These are phyloP conservation scores for Panzeria rudis DNA, from an alignment of 2,888 invertebrate species.

Conservation along the genomic window DNA sequence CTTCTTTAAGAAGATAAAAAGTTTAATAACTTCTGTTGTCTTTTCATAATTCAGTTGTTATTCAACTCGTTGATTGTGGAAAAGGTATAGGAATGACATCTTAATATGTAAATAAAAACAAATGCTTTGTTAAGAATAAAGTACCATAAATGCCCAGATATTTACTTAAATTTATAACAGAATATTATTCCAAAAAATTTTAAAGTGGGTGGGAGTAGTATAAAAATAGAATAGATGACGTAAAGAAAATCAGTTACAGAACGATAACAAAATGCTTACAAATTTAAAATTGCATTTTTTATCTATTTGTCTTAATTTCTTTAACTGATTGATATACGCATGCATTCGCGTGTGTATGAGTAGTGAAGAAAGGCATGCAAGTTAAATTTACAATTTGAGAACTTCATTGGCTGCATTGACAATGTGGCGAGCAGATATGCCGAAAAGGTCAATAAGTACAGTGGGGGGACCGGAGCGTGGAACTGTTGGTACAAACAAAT, in stretches of 20 bases:
- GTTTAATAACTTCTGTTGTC: slow-evolving; percentile 23
- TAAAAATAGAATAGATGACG: slow-evolving; percentile 25
- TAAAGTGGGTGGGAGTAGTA: slow-evolving; percentile 26
- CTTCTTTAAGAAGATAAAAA: slow-evolving; percentile 11
- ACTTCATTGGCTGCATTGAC: slow-evolving; percentile 88
- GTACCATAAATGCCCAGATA: slow-evolving; percentile 60
- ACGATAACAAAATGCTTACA: slow-evolving; percentile 47
- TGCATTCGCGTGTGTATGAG: neutral
- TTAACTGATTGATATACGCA: too few species aligned
- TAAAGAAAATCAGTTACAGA: slow-evolving; percentile 11
- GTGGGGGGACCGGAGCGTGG: slow-evolving; percentile 97
- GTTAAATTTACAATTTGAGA: slow-evolving; percentile 84
- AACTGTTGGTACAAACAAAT: slow-evolving; percentile 91
- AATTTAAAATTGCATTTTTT: slow-evolving; percentile 20
- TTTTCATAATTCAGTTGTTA: slow-evolving; percentile 4
- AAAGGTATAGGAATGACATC: slow-evolving; percentile 58
- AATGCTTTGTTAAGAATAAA: slow-evolving; percentile 39
- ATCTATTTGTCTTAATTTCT: neutral
- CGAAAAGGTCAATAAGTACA: slow-evolving; percentile 93
- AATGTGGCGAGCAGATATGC: slow-evolving; percentile 93
- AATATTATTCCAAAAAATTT: slow-evolving; percentile 31
- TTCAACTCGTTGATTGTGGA: slow-evolving; percentile 5
- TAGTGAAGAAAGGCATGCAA: neutral
- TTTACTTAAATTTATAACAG: slow-evolving; percentile 44
- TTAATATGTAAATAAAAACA: slow-evolving; percentile 43